Percentiles rank a stretch among this genome's conserved stretches.
These are phyloP conservation scores for Hycleus phaleratus DNA, from an alignment of 1,140 invertebrate genomes.

Conservation along the genomic window DNA sequence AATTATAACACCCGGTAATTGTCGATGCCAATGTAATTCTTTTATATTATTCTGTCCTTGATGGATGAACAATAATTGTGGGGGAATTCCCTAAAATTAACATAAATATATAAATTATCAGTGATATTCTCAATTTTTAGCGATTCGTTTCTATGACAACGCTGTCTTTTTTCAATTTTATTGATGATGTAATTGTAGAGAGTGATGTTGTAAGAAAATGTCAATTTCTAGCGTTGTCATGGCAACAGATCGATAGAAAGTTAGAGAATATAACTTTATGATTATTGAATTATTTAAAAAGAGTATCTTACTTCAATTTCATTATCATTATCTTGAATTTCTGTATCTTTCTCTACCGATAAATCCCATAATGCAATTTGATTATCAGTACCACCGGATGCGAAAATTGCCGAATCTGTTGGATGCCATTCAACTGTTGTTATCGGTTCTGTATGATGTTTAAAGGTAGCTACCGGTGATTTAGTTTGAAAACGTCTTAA, in stretches of 20 bases:
- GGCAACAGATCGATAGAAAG: not conserved
- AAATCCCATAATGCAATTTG: conserved; percentile 98
- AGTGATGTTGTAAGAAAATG: too few relatives aligned
- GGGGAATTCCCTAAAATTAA: conserved; percentile 65
- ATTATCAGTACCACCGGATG: conserved; percentile 89
- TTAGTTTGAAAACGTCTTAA: conserved; percentile 78
- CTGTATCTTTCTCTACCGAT: conserved; percentile 74
- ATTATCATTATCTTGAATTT: conserved; percentile 40
- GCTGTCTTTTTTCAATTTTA: too few relatives aligned
- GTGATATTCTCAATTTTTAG: not conserved
- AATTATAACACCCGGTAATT: conserved; percentile 88
- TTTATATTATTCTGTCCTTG: conserved; percentile 97
- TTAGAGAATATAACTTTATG: not conserved
- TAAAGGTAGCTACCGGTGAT: conserved; percentile 83
- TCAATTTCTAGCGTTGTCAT: too few relatives aligned
- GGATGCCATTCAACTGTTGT: conserved; percentile 98
- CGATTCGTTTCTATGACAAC: too few relatives aligned
- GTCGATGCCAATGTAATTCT: conserved; percentile 97
- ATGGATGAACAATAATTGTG: conserved; percentile 96
- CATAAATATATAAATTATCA: too few relatives aligned
- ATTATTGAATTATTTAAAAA: not conserved
- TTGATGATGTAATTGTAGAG: too few relatives aligned
- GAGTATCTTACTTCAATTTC: conserved; percentile 48
- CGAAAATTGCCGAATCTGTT: conserved; percentile 83
- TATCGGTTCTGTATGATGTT: conserved; percentile 86